These are phyloP conservation scores for Junco hyemalis DNA, from an alignment of 2,113 vertebrate genomes.

Conservation along the genomic window DNA sequence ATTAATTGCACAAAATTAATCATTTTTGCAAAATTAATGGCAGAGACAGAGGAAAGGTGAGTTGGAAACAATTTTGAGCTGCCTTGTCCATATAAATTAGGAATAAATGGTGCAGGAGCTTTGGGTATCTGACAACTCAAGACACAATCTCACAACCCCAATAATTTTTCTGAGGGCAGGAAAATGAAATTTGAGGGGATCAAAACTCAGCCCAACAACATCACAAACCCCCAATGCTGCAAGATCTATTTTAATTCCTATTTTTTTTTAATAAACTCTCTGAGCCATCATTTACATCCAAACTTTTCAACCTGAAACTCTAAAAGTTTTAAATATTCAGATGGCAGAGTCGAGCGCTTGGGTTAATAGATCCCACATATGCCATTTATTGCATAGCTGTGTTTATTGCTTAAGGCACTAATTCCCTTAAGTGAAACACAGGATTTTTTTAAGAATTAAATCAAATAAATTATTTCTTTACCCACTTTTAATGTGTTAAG, in stretches of 20 bases:
- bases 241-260: neutral
- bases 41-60: neutral
- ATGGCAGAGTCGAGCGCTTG: neutral
- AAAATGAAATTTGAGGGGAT: neutral
- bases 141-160: neutral
- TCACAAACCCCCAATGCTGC: neutral
- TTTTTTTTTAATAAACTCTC: neutral
- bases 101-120: neutral
- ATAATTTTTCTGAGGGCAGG: neutral
- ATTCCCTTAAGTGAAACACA: conserved; percentile 46
- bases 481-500: conserved; percentile 1
- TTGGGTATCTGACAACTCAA: neutral
- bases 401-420: conserved; percentile 52
- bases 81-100: neutral
- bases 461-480: conserved; percentile 40
- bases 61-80: neutral
- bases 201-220: neutral
- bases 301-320: neutral
- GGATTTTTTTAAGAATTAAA: conserved; percentile 48
- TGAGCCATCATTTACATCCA: neutral
- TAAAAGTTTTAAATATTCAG: neutral
- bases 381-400: conserved; percentile 58
- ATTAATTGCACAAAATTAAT: neutral
- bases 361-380: conserved; percentile 59
- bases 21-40: neutral